These are phyloP conservation scores for Colius striatus DNA, from an alignment of 2,113 vertebrate genomes.

Conservation along the genomic window DNA sequence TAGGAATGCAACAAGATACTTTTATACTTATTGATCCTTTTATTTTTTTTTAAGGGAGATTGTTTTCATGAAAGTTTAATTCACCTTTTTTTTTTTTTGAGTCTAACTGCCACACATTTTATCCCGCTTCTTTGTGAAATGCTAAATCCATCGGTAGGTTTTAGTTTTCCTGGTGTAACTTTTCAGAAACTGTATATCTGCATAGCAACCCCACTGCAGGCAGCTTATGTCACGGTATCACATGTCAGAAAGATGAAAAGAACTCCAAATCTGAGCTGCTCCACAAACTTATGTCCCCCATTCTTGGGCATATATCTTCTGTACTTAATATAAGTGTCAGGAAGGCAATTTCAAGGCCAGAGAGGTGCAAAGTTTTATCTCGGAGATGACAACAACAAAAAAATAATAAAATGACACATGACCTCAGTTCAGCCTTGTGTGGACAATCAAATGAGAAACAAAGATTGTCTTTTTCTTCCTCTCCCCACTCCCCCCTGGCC, in stretches of 20 bases:
- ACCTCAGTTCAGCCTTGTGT: constrained; percentile 55
- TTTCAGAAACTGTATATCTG: constrained; percentile 88
- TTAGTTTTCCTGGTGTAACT: constrained; percentile 86
- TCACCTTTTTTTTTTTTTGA: constrained; percentile 76
- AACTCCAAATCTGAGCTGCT: constrained; percentile 77
- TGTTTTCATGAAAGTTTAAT: constrained; percentile 81
- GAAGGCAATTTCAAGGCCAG: constrained; percentile 65
- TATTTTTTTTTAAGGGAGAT: constrained; percentile 52
- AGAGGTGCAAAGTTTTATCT: constrained; percentile 78
- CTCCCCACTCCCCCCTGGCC: constrained; percentile 10
- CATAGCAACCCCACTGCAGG: constrained; percentile 80
- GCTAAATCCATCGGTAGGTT: constrained; percentile 80
- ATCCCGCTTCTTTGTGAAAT: constrained; percentile 80
- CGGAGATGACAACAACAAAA: constrained; percentile 65
- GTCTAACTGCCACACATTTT: constrained; percentile 81
- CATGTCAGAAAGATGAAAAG: constrained; percentile 82
- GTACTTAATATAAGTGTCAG: constrained; percentile 72
- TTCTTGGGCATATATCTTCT: constrained; percentile 64
- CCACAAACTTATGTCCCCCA: constrained; percentile 69
- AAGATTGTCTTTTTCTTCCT: constrained; percentile 78
- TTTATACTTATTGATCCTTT: constrained; percentile 75
- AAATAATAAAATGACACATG: constrained; percentile 43
- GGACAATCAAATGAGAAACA: constrained; percentile 77
- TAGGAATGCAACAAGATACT: constrained; percentile 68
- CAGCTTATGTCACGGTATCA: constrained; percentile 79